These are phyloP conservation scores for Drosophila neocordata DNA, from an alignment of 1,140 invertebrate genomes.

Conservation along the genomic window DNA sequence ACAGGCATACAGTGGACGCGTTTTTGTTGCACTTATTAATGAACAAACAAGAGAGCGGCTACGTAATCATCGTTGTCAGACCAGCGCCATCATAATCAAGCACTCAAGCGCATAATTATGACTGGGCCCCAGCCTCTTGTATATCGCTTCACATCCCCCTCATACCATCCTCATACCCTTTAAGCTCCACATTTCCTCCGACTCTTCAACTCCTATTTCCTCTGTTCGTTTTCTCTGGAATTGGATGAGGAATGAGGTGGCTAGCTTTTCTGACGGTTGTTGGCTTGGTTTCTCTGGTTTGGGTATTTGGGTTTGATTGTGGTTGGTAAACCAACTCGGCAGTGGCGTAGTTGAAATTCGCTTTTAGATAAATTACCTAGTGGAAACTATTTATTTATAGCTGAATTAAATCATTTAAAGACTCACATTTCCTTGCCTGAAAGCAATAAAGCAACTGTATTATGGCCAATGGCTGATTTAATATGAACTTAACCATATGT, in stretches of 20 bases:
- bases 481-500: background rate
- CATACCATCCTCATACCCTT: background rate
- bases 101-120: conserved; percentile 74
- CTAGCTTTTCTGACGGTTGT: conserved; percentile 32
- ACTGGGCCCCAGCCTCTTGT: conserved; percentile 11
- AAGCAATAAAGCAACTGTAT: too few species aligned
- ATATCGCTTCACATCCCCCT: background rate
- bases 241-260: conserved; percentile 39
- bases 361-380: conserved; percentile 24
- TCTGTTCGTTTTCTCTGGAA: background rate
- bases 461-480: too few species aligned
- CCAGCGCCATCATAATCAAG: conserved; percentile 69
- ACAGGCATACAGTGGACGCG: conserved; percentile 34
- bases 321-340: conserved; percentile 24
- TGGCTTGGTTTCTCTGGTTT: conserved; percentile 35
- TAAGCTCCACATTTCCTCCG: background rate
- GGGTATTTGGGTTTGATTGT: conserved; percentile 40
- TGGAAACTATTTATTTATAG: background rate
- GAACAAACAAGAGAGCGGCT: conserved; percentile 71
- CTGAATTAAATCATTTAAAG: too few species aligned
- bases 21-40: conserved; percentile 80
- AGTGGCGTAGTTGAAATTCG: conserved; percentile 35
- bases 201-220: background rate
- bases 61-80: conserved; percentile 74
- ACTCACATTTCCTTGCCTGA: too few species aligned